phyloP scores from a whole-genome alignment of 2,797 vertebrate species.

The Sebastolobus alascanus region DNA sequence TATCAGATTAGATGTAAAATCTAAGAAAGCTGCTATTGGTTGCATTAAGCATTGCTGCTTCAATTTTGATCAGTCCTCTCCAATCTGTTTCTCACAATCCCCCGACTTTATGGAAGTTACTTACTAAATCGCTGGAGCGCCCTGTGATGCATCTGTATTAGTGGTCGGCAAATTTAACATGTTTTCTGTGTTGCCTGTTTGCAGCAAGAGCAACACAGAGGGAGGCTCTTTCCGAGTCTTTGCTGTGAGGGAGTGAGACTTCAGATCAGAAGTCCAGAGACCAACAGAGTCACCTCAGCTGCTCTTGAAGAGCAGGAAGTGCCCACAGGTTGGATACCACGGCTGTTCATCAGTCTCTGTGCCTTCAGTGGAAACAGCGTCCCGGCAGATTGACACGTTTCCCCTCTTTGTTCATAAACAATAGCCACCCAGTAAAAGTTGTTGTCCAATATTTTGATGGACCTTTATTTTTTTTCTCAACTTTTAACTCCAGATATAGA shows the following conservation, averaged over 20 bases:
- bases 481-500: slow-evolving; percentile 58
- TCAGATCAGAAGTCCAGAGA: slow-evolving; percentile 19
- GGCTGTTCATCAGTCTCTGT: slow-evolving; percentile 53
- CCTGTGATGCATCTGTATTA: neutral
- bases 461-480: slow-evolving; percentile 36
- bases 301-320: slow-evolving; percentile 60
- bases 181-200: slow-evolving; percentile 52
- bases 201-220: slow-evolving; percentile 82
- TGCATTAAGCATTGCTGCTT: neutral
- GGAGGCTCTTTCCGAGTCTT: slow-evolving; percentile 86
- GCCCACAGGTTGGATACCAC: slow-evolving; percentile 59
- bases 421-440: slow-evolving; percentile 41
- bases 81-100: neutral
- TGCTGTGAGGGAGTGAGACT: slow-evolving; percentile 80
- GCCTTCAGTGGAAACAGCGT: slow-evolving; percentile 40
- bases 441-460: slow-evolving; percentile 35
- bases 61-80: neutral
- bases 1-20: neutral
- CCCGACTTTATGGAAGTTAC: neutral
- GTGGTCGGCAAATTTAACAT: neutral
- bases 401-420: slow-evolving; percentile 47
- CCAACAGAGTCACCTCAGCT: slow-evolving; percentile 59
- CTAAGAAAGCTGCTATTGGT: neutral
- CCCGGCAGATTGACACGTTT: slow-evolving; percentile 32
- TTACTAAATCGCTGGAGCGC: neutral